Conservation (phyloP, 1,140 invertebrate genomes). For the Drosophila gunungcola region DNA sequence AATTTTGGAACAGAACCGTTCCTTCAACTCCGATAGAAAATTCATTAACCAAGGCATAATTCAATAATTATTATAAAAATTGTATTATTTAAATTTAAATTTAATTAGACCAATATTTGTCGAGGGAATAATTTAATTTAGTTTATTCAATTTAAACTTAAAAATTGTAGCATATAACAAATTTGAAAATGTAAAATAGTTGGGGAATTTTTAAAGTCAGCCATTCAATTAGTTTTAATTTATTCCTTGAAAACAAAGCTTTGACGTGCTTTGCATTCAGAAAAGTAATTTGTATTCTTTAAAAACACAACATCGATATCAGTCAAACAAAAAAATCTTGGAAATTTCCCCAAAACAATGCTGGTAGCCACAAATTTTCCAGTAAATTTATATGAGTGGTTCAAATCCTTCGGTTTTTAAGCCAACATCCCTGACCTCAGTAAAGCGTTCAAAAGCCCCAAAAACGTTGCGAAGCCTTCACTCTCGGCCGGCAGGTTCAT, state of each 20-base stretch:
- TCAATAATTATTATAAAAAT: too few species aligned
- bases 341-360: not conserved
- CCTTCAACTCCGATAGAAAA: too few species aligned
- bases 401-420: slow-evolving; percentile 28
- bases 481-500: slow-evolving; percentile 50
- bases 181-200: too few species aligned
- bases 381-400: not conserved
- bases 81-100: too few species aligned
- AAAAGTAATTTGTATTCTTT: not conserved
- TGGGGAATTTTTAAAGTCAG: not conserved
- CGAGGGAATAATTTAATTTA: too few species aligned
- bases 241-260: not conserved
- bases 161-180: too few species aligned
- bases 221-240: too few species aligned
- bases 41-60: too few species aligned
- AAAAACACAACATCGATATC: not conserved
- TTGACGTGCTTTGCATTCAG: not conserved
- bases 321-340: not conserved
- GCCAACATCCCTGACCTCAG: slow-evolving; percentile 44
- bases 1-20: too few species aligned
- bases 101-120: too few species aligned
- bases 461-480: slow-evolving; percentile 34
- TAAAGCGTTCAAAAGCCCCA: slow-evolving; percentile 41
- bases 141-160: too few species aligned
- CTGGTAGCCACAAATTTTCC: not conserved